phyloP scores from a whole-genome alignment of 2,113 vertebrate species.

The Tyrannus savana region DNA sequence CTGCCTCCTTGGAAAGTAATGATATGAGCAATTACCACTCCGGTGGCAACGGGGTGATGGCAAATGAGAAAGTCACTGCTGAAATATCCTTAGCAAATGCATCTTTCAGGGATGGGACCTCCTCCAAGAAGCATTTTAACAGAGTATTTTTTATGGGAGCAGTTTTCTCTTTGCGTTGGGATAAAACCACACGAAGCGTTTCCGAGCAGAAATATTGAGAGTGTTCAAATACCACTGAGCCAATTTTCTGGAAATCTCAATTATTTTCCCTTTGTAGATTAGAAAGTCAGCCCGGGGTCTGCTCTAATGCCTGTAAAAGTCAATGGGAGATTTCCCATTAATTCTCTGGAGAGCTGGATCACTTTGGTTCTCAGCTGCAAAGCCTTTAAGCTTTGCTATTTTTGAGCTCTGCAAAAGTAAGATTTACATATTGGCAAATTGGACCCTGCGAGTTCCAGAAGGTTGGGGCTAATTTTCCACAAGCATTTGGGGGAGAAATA shows the following conservation, averaged over 20 bases:
- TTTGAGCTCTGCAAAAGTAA: not conserved
- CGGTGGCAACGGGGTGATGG: not conserved
- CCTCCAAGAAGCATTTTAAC: not conserved
- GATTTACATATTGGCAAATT: not conserved
- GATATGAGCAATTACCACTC: not conserved
- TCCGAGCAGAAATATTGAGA: not conserved
- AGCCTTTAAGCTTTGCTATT: not conserved
- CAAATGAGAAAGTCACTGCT: not conserved
- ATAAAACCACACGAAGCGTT: not conserved
- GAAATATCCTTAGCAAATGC: not conserved
- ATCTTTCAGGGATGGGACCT: not conserved
- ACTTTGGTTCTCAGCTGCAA: not conserved
- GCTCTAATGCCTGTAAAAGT: not conserved
- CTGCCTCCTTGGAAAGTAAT: not conserved
- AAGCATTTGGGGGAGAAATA: not conserved
- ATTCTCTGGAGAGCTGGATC: not conserved
- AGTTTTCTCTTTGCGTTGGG: not conserved
- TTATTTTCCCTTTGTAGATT: not conserved
- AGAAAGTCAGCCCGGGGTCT: not conserved
- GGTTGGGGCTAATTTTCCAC: not conserved
- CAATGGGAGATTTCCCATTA: not conserved
- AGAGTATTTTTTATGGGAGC: not conserved
- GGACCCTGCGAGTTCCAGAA: not conserved
- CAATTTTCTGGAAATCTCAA: slow-evolving; percentile 2
- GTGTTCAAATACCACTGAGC: not conserved